Conservation (phyloP, 2,113 vertebrate species). For the Alces alces region DNA sequence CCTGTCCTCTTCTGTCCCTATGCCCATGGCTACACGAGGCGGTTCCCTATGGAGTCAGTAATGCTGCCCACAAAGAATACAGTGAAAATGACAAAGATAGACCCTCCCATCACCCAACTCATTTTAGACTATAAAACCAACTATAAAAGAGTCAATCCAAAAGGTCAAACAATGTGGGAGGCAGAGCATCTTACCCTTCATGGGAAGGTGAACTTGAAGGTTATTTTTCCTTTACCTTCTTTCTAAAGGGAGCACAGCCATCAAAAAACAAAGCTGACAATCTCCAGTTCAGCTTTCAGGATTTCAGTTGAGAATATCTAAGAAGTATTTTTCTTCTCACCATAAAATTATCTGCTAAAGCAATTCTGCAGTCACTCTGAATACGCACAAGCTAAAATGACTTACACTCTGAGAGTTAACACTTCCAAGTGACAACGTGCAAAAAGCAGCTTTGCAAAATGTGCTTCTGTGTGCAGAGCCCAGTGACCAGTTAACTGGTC, state of each 20-base stretch:
- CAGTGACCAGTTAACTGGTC: background rate
- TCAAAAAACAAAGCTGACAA: background rate
- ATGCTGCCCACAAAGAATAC: background rate
- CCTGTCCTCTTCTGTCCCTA: background rate
- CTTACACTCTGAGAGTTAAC: background rate
- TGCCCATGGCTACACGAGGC: background rate
- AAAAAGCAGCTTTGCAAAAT: conserved; percentile 16
- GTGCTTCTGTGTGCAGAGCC: conserved; percentile 10
- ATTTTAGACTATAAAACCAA: background rate
- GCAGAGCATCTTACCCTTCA: background rate
- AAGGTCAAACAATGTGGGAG: background rate
- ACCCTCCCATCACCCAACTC: background rate
- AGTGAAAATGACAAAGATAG: background rate
- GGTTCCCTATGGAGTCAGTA: background rate
- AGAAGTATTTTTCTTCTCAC: conserved; percentile 35
- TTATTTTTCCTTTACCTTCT: background rate
- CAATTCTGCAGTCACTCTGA: conserved; percentile 23
- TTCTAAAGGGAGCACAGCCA: background rate
- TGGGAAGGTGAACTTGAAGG: background rate
- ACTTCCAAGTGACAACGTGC: background rate
- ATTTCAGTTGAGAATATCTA: conserved; percentile 17
- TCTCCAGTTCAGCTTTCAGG: background rate
- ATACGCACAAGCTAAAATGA: conserved; percentile 9
- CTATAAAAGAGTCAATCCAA: background rate
- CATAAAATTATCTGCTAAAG: conserved; percentile 34